These are phyloP conservation scores for Linnaemya tessellans DNA, from an alignment of 2,888 invertebrate species.

Conservation along the genomic window DNA sequence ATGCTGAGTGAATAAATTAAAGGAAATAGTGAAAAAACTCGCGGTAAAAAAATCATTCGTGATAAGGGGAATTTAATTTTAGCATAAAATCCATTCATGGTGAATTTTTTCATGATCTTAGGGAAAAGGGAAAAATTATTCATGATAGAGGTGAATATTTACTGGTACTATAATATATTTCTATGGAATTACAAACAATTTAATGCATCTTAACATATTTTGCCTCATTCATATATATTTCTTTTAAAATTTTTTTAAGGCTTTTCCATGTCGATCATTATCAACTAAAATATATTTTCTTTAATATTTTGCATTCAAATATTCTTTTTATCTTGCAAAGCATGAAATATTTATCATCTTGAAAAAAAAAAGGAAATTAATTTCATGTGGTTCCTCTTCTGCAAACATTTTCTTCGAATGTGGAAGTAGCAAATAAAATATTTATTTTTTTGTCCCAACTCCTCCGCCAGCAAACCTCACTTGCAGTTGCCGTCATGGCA, in stretches of 20 bases:
- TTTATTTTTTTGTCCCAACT: neutral
- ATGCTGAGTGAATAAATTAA: no score
- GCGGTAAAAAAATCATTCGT: no score
- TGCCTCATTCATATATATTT: neutral
- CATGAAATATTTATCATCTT: slow-evolving; percentile 46
- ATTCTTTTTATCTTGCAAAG: slow-evolving; percentile 36
- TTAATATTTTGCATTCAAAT: neutral
- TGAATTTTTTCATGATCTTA: no score
- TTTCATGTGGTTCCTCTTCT: slow-evolving; percentile 39
- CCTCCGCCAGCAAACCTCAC: neutral
- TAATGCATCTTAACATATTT: neutral
- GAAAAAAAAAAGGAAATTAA: slow-evolving; percentile 41
- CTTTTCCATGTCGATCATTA: slow-evolving; percentile 4
- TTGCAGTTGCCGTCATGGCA: neutral
- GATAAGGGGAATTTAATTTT: no score
- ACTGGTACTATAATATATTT: no score
- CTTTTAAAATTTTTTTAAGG: no score
- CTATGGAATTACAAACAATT: neutral
- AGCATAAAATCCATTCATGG: no score
- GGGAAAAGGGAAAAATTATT: no score
- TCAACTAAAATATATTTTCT: slow-evolving; percentile 6
- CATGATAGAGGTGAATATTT: no score
- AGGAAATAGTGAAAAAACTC: no score
- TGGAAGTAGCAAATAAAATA: slow-evolving; percentile 20
- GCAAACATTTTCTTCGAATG: neutral